phyloP scores from a whole-genome alignment of 2,888 invertebrate genomes.

The Drosophila diplacantha region DNA sequence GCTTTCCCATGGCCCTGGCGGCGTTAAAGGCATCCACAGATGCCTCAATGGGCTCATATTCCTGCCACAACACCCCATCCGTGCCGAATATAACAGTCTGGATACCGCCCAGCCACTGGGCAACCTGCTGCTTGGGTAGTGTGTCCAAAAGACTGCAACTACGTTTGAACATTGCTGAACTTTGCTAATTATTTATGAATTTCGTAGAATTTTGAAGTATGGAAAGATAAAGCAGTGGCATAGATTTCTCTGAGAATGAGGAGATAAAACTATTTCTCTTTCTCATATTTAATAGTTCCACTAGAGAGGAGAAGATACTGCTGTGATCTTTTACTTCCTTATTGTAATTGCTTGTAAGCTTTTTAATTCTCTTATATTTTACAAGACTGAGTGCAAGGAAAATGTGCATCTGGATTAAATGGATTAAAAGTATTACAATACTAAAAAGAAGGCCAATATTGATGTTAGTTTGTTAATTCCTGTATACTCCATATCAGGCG shows the following conservation, averaged over 20 bases:
- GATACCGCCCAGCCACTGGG: slow-evolving; percentile 49
- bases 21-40: slow-evolving; percentile 49
- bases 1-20: slow-evolving; percentile 30
- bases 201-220: neutral
- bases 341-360: neutral
- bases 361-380: neutral
- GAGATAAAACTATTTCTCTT: neutral
- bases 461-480: neutral
- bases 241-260: no score
- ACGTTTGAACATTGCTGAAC: slow-evolving; percentile 40
- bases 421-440: neutral
- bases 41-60: slow-evolving; percentile 35
- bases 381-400: neutral
- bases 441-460: neutral
- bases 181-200: neutral
- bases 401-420: neutral
- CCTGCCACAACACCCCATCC: slow-evolving; percentile 58
- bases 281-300: neutral
- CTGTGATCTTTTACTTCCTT: neutral
- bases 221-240: neutral
- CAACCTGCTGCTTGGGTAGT: slow-evolving; percentile 39
- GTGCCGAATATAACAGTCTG: slow-evolving; percentile 51
- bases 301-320: neutral
- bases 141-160: slow-evolving; percentile 43
- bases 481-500: neutral